Conservation (phyloP, 2,113 vertebrate genomes). For the Serinus canaria region DNA sequence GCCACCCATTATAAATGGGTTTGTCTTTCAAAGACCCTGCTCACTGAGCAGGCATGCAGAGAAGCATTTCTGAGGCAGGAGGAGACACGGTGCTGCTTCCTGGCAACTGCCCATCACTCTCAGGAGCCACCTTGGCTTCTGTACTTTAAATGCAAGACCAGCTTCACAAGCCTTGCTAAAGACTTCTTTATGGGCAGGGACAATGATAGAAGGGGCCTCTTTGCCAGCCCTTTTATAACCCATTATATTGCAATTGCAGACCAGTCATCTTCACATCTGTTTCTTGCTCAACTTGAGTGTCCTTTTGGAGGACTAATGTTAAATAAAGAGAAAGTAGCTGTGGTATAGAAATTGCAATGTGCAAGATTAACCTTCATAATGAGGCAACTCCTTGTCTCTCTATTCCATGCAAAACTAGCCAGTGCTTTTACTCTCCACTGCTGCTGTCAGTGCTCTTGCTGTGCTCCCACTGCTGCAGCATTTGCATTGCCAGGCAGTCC, state of each 20-base stretch:
- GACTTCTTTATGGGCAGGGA: neutral
- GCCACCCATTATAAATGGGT: neutral
- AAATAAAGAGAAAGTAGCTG: neutral
- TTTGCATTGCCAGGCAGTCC: neutral
- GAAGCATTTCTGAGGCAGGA: neutral
- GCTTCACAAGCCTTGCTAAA: neutral
- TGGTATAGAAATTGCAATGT: neutral
- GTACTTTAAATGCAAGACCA: conserved; percentile 5
- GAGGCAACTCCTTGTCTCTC: neutral
- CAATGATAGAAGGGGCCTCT: neutral
- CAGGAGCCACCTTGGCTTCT: neutral
- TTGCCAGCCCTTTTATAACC: neutral
- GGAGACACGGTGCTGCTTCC: neutral
- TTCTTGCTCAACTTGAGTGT: neutral
- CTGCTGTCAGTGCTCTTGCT: neutral
- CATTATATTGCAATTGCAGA: conserved; percentile 12
- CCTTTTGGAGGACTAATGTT: neutral
- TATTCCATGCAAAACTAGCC: neutral
- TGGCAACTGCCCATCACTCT: neutral
- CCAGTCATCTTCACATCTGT: conserved; percentile 7
- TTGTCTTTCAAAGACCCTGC: neutral
- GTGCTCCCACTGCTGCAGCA: neutral
- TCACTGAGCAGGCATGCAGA: neutral
- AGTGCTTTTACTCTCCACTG: neutral
- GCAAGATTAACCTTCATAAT: neutral